These are phyloP conservation scores for Anabacerthia variegaticeps DNA, from an alignment of 2,797 vertebrate species.

Conservation along the genomic window DNA sequence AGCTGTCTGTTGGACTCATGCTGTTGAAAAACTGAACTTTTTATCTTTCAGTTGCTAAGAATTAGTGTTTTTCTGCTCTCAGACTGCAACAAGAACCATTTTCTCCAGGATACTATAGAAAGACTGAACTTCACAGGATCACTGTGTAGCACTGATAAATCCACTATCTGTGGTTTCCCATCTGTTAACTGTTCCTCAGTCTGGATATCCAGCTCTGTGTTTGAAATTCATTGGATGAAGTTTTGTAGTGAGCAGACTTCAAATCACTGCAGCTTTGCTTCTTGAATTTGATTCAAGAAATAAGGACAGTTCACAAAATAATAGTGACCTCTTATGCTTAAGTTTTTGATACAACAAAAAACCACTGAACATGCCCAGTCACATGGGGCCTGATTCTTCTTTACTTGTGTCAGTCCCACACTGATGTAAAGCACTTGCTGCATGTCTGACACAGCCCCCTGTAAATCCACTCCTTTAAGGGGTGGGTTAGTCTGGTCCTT, in stretches of 20 bases:
- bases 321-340: neutral
- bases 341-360: neutral
- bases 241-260: constrained; percentile 7
- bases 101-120: neutral
- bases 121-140: neutral
- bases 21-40: constrained; percentile 8
- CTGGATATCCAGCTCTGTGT: neutral
- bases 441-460: neutral
- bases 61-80: neutral
- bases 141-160: constrained; percentile 33
- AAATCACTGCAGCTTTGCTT: neutral
- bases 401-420: neutral
- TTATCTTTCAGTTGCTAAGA: constrained; percentile 41
- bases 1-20: neutral
- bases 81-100: neutral
- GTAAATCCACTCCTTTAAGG: neutral
- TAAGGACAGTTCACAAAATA: neutral
- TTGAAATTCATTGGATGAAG: constrained; percentile 6
- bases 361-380: neutral
- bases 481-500: neutral
- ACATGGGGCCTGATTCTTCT: neutral
- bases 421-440: neutral
- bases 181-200: constrained; percentile 33
- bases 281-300: neutral
- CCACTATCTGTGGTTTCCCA: constrained; percentile 13